Base-by-base conservation (phyloP, 2,113 vertebrate species). In the Cyanoliseus patagonus region DNA sequence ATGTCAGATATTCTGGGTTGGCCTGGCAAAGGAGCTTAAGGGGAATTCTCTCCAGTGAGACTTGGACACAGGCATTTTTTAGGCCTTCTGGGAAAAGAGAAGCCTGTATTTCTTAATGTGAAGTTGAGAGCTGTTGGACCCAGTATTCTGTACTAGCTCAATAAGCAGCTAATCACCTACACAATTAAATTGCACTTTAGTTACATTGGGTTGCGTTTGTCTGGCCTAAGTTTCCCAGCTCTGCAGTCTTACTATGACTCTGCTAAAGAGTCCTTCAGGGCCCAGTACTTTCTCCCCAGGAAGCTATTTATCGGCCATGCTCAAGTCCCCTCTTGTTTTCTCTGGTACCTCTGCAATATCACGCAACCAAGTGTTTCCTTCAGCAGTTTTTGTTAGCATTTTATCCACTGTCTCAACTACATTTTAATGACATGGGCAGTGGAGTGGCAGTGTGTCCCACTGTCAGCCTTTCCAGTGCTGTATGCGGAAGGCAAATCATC, bases 21-120 rank as follows among this genome's bases (percentile, higher is more conserved):
- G 92, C 66, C 90, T 84, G 55, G 62, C 47, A 86, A 30, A 86
- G 76, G 55, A 91, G 77, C 47, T 88, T 93, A 59, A 88, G 68
- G 80, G 72, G 55, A 94, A 82, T 94, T 96, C 88, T 96, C 81
- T 46, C 70, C 68, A n/a, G 49, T 51, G 57, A n/a, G 55, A 44
- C 35, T 68, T 90, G 35, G 31, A 46, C 9, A 15, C 37, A 35
- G 64, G 31, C 30, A n/a, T 67, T 59, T 90, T 92, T 67, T 83
- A 87, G 55, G 25, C 49, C 82, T 42, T 81, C 31, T 84, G 88
- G 46, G 42, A 35, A 81, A 68, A 92, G 28, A 74, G 25, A 76
- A 77, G 35, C 25, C 47, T 83, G 17, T 69, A 22, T 94, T 96
- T 87, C 57, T 16, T 35, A 59, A 42, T 52, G 41, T 46, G 11